Evolutionary conservation across 2,113 vertebrate genomes (phyloP), one percentile per base, ranked within the genome.

Genomic region (Gnathonemus longibarbis): DNA sequence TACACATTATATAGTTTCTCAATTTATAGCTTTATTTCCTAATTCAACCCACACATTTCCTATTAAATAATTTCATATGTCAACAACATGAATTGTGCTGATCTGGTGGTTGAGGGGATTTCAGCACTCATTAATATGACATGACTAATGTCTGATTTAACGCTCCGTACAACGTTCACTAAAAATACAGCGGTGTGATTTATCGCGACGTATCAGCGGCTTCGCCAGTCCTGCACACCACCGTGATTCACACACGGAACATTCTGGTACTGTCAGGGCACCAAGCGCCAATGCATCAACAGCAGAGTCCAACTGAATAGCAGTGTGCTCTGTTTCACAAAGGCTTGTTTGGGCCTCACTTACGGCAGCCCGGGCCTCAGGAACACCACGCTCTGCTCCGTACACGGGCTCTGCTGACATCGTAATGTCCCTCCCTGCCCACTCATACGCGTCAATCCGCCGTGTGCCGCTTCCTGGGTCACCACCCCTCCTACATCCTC

Each of bases 401-500:
- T 2, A 31, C 35, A 50, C 83, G 39, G 58, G 89, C 89, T 46
- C 50, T 62, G 56, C 52, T 66, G n/a, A 90, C 66, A 89, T 88
- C 91, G 92, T 88, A 92, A 92, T 45, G 45, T 86, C 84, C 10
- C 92, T 94, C 94, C 35, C 74, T 1, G 11, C 35, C 74, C 35
- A 80, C 74, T 80, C 35, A 19, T 5, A 80, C 39, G 46, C 92
- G 94, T 94, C 93, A 93, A 94, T 89, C 77, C 45, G 88, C 6
- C 87, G 92, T 90, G 90, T 94, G 94, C 87, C 89, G 86, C 90
- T 84, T 50, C 8, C 88, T 85, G 45, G 90, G 93, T 92, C 92
- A 80, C 89, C 91, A 90, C 89, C 90, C 74, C 90, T 39, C 15
- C 35, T 91, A 93, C 94, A 94, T 94, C 93, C 94, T 94, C 94